Conservation (phyloP, 1,140 invertebrate genomes). For the Aradophagus sp. region DNA sequence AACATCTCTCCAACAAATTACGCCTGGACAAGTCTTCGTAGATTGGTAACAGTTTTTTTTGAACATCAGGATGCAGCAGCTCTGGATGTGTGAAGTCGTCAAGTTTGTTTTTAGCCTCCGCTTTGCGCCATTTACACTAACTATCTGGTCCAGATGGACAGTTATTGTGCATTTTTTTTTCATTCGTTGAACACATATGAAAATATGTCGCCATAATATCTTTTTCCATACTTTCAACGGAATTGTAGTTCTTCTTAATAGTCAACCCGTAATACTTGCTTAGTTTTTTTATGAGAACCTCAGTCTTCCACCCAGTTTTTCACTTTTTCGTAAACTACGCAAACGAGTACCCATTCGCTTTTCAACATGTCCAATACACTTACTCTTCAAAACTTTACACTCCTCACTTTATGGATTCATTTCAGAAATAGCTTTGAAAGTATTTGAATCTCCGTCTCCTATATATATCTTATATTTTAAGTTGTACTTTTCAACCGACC, state of each 20-base stretch:
- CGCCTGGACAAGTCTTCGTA: conserved; percentile 1
- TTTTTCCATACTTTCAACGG: conserved; percentile 39
- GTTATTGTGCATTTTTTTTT: conserved; percentile 17
- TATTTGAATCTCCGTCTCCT: conserved; percentile 41
- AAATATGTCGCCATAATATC: conserved; percentile 41
- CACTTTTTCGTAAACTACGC: conserved; percentile 19
- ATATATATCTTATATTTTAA: conserved; percentile 38
- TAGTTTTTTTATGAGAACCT: conserved; percentile 37
- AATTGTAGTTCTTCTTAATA: conserved; percentile 31
- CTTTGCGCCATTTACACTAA: conserved; percentile 17
- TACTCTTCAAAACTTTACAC: conserved; percentile 26
- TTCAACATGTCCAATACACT: conserved; percentile 40
- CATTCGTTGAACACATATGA: conserved; percentile 16
- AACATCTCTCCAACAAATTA: not conserved
- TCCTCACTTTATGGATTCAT: conserved; percentile 27
- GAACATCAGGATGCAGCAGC: not conserved
- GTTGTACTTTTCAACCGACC: conserved; percentile 31
- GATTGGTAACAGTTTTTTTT: not conserved
- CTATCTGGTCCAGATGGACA: conserved; percentile 36
- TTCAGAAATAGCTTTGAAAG: conserved; percentile 21
- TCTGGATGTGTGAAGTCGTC: not conserved
- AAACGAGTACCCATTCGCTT: conserved; percentile 40
- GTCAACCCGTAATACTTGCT: conserved; percentile 30
- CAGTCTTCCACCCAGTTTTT: conserved; percentile 39
- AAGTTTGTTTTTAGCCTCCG: not conserved